Evolutionary conservation across 2,113 vertebrate species (phyloP), one percentile per base, ranked within the genome.

Genomic region (Ptilorrhoa leucosticta): DNA sequence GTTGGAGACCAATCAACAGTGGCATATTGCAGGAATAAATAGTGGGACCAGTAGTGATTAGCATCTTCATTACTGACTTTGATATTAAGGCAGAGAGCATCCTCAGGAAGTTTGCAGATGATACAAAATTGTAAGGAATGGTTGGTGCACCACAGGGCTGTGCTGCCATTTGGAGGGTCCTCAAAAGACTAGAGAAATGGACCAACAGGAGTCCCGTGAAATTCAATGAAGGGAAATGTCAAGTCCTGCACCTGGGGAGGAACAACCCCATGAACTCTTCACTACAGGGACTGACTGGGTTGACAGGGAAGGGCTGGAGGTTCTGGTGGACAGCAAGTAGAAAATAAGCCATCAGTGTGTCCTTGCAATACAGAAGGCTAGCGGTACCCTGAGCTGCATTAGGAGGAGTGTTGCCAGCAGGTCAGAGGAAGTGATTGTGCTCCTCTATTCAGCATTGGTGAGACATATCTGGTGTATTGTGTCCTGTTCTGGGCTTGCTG

Each of bases 381-480:
- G 31, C 40, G 4, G 7, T 20, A 48, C 27, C 28, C 33, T 70
- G 30, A 37, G 16, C 16, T 45, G 45, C 56, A n/a, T 61, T 70
- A 57, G 6, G 16, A 72, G 15, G 10, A 76, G 3, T 30, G 5
- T 5, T 76, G 12, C 24, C 18, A 39, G 13, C 7, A 48, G 27
- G 6, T 51, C 57, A 70, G 17, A 15, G 20, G 33, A 68, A 13
- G 18, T 28, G 30, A 65, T 86, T 13, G 6, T n/a, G 15, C 8
- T 13, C 9, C n/a, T 65, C 33, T 54, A 1, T 30, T 51, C 28
- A 57, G 5, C 7, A 13, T 2, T 3, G 3, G 7, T 61, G 40
- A 60, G 33, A 54, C 7, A 4, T 26, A n/a, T 18, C 8, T 33
- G n/a, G 15, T 30, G 3, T 15, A 27, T 5, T 77, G 44, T 64